Percentiles rank a stretch among this genome's conserved stretches.
These are phyloP conservation scores for Arnoldichthys spilopterus DNA, from an alignment of 2,797 vertebrate species.

Conservation along the genomic window DNA sequence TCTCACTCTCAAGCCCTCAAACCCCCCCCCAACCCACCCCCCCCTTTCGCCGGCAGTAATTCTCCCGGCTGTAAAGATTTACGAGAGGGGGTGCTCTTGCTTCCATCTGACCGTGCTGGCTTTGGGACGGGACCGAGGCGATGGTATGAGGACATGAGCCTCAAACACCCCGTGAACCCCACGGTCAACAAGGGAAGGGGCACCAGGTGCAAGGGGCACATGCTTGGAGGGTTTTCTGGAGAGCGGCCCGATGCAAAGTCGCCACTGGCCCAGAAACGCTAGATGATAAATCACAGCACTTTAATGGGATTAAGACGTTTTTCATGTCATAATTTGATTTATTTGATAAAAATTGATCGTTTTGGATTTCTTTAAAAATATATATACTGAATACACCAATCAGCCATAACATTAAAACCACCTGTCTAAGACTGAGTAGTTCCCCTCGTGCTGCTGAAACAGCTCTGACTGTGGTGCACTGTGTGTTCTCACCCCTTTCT, in stretches of 20 bases:
- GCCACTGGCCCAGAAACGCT: slow-evolving; percentile 45
- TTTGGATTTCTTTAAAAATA: too few relatives aligned
- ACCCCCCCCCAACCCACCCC: slow-evolving; percentile 51
- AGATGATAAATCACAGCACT: neutral
- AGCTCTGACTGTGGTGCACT: too few relatives aligned
- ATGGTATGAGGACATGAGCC: slow-evolving; percentile 54
- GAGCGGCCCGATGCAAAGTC: slow-evolving; percentile 27
- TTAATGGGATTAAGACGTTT: neutral
- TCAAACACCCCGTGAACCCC: neutral
- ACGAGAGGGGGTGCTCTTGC: slow-evolving; percentile 57
- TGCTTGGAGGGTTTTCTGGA: slow-evolving; percentile 23
- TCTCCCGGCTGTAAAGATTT: slow-evolving; percentile 68
- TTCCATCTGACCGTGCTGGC: slow-evolving; percentile 52
- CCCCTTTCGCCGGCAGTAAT: slow-evolving; percentile 51
- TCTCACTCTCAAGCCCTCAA: slow-evolving; percentile 16
- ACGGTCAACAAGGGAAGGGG: neutral
- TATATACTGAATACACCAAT: too few relatives aligned
- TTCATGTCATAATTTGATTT: too few relatives aligned
- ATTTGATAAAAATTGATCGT: too few relatives aligned
- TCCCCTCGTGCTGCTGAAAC: too few relatives aligned
- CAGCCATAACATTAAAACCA: too few relatives aligned
- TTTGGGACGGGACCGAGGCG: slow-evolving; percentile 50
- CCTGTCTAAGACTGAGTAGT: too few relatives aligned
- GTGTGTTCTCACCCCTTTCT: too few relatives aligned
- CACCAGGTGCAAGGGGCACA: neutral